phyloP scores from a whole-genome alignment of 2,797 vertebrate species.

The Benthosema pterotum region DNA sequence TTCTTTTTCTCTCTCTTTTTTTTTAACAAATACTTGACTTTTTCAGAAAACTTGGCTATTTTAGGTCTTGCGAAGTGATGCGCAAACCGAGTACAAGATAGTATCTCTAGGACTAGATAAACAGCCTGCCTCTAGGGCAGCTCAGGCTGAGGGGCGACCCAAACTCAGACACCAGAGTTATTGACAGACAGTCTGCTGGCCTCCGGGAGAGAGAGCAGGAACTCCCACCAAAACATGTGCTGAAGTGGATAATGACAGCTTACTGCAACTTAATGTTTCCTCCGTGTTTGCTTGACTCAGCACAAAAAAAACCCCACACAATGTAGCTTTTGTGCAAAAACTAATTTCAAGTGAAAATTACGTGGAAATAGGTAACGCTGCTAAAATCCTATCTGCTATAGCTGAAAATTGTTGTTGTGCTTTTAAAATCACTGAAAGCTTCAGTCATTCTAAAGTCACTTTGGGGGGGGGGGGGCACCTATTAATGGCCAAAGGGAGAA shows the following conservation, averaged over 20 bases:
- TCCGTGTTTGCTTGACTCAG: slow-evolving; percentile 23
- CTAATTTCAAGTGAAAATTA: neutral
- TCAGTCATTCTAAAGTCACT: no score
- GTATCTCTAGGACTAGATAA: no score
- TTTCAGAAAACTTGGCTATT: no score
- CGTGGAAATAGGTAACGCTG: neutral
- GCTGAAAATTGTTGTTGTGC: neutral
- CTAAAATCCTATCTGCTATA: neutral
- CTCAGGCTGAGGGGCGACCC: slow-evolving; percentile 41
- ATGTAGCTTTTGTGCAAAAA: slow-evolving; percentile 11
- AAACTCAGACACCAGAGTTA: slow-evolving; percentile 38
- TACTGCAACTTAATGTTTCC: slow-evolving; percentile 17
- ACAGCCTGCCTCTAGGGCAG: slow-evolving; percentile 11
- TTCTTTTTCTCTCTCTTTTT: no score
- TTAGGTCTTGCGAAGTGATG: no score
- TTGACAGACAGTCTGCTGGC: slow-evolving; percentile 45
- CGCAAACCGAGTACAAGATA: no score
- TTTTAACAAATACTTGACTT: no score
- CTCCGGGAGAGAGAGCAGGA: slow-evolving; percentile 14
- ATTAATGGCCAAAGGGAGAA: no score
- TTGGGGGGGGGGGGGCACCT: no score
- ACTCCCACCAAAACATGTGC: slow-evolving; percentile 18
- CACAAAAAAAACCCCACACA: slow-evolving; percentile 9
- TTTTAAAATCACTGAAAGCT: neutral
- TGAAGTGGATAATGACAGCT: slow-evolving; percentile 35